Percentiles rank a stretch among this genome's conserved stretches.
Conservation (phyloP, 2,888 invertebrate genomes). For the Latrodectus elegans region DNA sequence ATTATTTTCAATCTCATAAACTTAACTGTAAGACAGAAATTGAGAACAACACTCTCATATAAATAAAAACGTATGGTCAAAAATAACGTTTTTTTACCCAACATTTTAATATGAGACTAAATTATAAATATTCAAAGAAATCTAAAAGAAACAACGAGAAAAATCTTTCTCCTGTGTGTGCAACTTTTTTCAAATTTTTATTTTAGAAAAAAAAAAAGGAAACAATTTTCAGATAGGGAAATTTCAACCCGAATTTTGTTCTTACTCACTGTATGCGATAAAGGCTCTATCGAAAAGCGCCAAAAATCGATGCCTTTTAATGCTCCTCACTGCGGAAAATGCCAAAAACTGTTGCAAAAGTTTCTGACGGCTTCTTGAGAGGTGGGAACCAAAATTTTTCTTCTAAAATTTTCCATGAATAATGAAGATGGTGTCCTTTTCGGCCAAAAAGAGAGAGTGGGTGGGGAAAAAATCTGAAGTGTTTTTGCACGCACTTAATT, state of each 20-base stretch:
- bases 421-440: not conserved
- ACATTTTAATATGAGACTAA: not conserved
- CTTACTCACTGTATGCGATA: not conserved
- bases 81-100: not conserved
- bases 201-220: not conserved
- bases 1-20: no score
- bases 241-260: not conserved
- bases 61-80: no score
- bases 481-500: conserved; percentile 3
- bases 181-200: not conserved
- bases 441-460: not conserved
- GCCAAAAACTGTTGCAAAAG: conserved; percentile 5
- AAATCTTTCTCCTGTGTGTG: not conserved
- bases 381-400: not conserved
- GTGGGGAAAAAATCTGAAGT: not conserved
- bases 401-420: not conserved
- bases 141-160: not conserved
- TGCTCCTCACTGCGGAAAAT: not conserved
- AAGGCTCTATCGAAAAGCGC: not conserved
- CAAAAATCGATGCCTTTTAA: conserved; percentile 2
- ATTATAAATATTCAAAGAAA: not conserved
- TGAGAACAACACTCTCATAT: no score
- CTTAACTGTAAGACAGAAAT: no score
- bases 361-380: not conserved
- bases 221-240: not conserved